Evolutionary conservation across 2,113 vertebrate species (phyloP), one percentile per base, ranked within the genome.

Genomic region (Hypanus sabinus): DNA sequence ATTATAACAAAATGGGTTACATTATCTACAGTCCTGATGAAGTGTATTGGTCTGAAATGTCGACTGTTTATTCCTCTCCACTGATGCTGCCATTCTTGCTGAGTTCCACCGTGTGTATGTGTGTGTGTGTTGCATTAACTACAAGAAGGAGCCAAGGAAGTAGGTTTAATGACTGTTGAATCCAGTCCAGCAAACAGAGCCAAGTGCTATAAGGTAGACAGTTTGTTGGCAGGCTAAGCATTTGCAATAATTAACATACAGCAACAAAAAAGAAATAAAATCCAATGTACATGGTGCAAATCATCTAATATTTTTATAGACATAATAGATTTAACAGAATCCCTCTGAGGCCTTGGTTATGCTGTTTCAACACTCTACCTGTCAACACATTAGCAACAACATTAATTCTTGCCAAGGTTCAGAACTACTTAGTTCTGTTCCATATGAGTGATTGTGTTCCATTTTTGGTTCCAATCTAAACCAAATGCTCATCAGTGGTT

Each of bases 361-460:
- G 38, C 91, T 93, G 68, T 93, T 93, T 55, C 91, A 93, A 70
- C 36, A 75, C 91, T 93, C 68, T 93, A 93, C 91, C 91, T 93
- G 91, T 93, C 91, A 93, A 93, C 91, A 93, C 91, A 93, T 93
- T 93, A 93, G 70, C 91, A 93, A 93, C 70, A 93, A 93, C 91
- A 93, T 22, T 73, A 38, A 55, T 75, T 93, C 70, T 75, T 93
- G 91, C 91, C 91, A 93, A 93, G 70, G 68, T 55, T 70, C 91
- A 75, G 71, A 93, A 73, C 91, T 73, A 75, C 91, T 93, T 73
- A 36, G 33, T 93, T 93, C 91, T 46, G 91, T 93, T 75, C 24
- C 27, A 38, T 27, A 75, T 73, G 91, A 93, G 36, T 93, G 91
- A 93, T 93, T 73, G 91, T 55, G 70, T 93, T 93, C 70, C 91